phyloP scores from a whole-genome alignment of 2,113 vertebrate genomes.

The Grantiella picta region DNA sequence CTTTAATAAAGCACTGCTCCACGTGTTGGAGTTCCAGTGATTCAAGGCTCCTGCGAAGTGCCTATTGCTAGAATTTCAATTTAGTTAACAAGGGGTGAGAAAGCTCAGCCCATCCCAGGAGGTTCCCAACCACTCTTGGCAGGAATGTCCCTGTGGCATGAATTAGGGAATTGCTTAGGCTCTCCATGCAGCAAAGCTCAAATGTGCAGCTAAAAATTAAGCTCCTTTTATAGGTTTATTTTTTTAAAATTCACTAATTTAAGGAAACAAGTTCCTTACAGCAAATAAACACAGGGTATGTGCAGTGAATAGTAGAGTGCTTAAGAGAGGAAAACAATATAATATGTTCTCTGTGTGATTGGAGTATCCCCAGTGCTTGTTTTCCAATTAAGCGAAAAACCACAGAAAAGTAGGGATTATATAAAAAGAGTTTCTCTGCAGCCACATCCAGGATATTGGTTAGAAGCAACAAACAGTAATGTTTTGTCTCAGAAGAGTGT shows the following conservation, averaged over 20 bases:
- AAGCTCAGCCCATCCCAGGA: not conserved
- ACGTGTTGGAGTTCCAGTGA: not conserved
- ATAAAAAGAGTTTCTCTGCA: not conserved
- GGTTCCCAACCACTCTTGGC: not conserved
- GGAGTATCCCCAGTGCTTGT: constrained; percentile 30
- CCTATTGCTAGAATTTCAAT: not conserved
- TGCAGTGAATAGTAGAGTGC: not conserved
- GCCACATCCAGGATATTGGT: constrained; percentile 19
- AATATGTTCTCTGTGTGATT: not conserved
- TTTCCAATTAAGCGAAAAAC: constrained; percentile 34
- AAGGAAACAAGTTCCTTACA: not conserved
- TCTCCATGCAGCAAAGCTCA: not conserved
- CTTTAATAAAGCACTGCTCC: not conserved
- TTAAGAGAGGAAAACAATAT: not conserved
- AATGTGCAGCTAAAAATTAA: not conserved
- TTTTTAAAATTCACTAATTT: not conserved
- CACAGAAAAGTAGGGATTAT: not conserved
- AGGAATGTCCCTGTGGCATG: not conserved
- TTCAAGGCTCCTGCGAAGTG: not conserved
- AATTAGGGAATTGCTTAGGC: not conserved
- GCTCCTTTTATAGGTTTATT: not conserved
- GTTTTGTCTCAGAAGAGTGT: not conserved
- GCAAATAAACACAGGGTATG: not conserved
- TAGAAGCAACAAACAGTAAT: not conserved
- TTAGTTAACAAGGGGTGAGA: not conserved